Base-by-base conservation (phyloP, 2,888 invertebrate species). In the Drosophila vallismaia region DNA sequence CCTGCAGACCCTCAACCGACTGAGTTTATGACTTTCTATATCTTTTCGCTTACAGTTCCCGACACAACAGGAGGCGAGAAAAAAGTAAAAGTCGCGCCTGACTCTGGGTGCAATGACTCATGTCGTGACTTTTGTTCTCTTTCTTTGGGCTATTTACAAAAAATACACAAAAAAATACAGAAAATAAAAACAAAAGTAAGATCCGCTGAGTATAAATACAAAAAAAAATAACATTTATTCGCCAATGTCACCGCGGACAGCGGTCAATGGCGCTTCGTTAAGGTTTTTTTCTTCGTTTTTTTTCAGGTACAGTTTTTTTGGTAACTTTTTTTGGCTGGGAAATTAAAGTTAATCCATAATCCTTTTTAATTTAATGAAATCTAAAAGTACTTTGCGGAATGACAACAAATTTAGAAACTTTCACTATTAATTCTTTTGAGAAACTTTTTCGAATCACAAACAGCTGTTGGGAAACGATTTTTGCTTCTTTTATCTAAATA, bases 121-220 rank as follows among this genome's bases (percentile, higher is more conserved):
- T 75, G 73, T 54, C 82, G 79, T 88, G 82, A 87, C 88, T 87
- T 81, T 83, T 83, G 87, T 87, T 88, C 87, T 88, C 88, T 83
- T 88, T 87, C 82, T 81, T 88, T 77, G 55, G 63, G 68, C 68
- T 84, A 81, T 77, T 38, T 55, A 67, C 49, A 42, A 33, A 54
- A 64, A 64, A 63, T 64, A 33, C 31, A n/a, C n/a, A 54, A 46
- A 50, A 8, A 3, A 42, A 19, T 8, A 42, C 1, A 14, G 7
- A 40, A 14, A 14, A 2, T 24, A 10, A n/a, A 38, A 26, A 51
- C 19, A 42, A 36, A 36, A 36, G 36, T 36, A n/a, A 36, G 36
- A 36, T 36, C 36, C 36, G 12, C 36, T 12, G 5, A 2, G 36
- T n/a, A 36, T 7, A 14, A 66, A 66, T 50, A 50, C 19, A 73